Base-by-base conservation (phyloP, 1,140 invertebrate genomes). In the Anastrepha ludens region DNA sequence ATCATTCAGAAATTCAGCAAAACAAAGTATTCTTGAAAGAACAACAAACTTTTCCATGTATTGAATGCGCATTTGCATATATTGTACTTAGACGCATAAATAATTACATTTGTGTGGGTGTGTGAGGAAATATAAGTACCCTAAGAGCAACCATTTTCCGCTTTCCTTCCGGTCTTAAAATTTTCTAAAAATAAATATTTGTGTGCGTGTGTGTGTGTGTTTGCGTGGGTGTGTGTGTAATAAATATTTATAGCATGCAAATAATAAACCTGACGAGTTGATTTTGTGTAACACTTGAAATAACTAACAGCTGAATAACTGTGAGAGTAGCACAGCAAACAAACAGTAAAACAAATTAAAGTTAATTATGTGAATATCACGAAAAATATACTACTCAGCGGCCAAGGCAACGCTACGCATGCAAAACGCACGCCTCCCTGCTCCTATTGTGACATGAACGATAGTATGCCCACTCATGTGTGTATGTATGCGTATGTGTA, bases 321-420 rank as follows among this genome's bases (percentile, higher is more conserved):
- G 62, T 8, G 62, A 6, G 20, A 20, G n/a, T 8, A 64, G 9
- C 62, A 64, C n/a, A 64, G n/a, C 4, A 64, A 64, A 64, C 20
- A 64, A 60, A 58, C 62, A 64, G 62, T 64, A 64, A 64, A n/a
- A 64, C n/a, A 64, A 62, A 64, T 64, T 64, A 64, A n/a, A 64
- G 62, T 64, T 64, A 64, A 64, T 64, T 64, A 64, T 8, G 20
- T 20, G 62, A 64, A 64, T 64, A 8, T 20, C 62, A 64, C 62
- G 5, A 3, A 64, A 64, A 64, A 64, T 2, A 29, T 8, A 20
- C 20, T 64, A 64, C 15, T 64, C 17, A 17, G n/a, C 20, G 62
- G 17, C 9, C n/a, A 64, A n/a, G 20, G 29, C 29, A 29, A 29
- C 29, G 29, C 29, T 29, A 29, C 29, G 29, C 29, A 29, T 29